phyloP scores from a whole-genome alignment of 1,140 invertebrate genomes.

The Aethina tumida region DNA sequence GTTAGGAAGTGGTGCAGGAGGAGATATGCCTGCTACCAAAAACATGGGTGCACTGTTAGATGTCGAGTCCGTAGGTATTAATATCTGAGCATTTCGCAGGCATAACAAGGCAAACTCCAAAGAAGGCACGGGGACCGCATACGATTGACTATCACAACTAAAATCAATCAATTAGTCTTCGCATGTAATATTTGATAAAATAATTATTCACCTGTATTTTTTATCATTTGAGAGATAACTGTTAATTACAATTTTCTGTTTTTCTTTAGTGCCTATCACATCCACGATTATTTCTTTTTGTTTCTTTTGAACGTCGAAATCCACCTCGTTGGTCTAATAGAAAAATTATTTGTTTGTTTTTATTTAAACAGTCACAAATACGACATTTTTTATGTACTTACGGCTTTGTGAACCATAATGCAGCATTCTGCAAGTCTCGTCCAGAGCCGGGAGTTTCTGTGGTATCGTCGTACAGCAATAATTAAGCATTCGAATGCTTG shows the following conservation, averaged over 20 bases:
- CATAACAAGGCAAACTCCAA: slow-evolving; percentile 84
- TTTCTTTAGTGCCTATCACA: slow-evolving; percentile 47
- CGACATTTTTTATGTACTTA: slow-evolving; percentile 32
- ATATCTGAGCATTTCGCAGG: slow-evolving; percentile 69
- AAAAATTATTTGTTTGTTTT: background rate
- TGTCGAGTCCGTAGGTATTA: slow-evolving; percentile 40
- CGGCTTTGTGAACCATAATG: slow-evolving; percentile 58
- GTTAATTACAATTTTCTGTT: slow-evolving; percentile 56
- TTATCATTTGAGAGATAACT: slow-evolving; percentile 46
- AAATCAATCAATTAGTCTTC: slow-evolving; percentile 13
- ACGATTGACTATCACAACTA: slow-evolving; percentile 53
- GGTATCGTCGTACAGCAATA: slow-evolving; percentile 76
- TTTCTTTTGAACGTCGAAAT: slow-evolving; percentile 52
- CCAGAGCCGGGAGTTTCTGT: slow-evolving; percentile 85
- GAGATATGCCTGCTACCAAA: slow-evolving; percentile 30
- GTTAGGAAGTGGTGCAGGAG: slow-evolving; percentile 26
- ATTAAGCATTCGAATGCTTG: slow-evolving; percentile 87
- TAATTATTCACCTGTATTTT: slow-evolving; percentile 39
- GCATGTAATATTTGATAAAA: slow-evolving; percentile 1
- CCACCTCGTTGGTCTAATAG: slow-evolving; percentile 52
- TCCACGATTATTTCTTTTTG: slow-evolving; percentile 54
- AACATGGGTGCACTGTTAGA: slow-evolving; percentile 28
- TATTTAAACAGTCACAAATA: background rate
- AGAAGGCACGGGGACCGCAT: slow-evolving; percentile 75
- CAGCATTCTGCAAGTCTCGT: slow-evolving; percentile 88